Conservation (phyloP, 2,888 invertebrate genomes). For the Leptogaster cylindrica region DNA sequence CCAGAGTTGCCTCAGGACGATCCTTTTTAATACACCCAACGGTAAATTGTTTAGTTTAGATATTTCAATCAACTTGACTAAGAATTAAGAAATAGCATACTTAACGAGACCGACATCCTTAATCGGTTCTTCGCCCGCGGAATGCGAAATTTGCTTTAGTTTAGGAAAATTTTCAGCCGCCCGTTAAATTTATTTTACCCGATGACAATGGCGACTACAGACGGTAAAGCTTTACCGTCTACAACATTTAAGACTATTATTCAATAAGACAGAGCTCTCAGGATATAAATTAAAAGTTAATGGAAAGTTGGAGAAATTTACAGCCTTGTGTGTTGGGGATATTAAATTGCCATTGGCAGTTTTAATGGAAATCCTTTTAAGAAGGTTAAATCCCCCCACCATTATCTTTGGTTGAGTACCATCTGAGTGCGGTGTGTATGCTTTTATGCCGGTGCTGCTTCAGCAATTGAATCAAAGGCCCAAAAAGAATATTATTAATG, state of each 20-base stretch:
- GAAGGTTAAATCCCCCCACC: background rate
- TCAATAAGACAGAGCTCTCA: slow-evolving; percentile 51
- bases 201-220: slow-evolving; percentile 9
- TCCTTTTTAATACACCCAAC: too few species aligned
- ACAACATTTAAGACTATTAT: slow-evolving; percentile 35
- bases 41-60: too few species aligned
- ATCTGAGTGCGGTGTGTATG: background rate
- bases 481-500: slow-evolving; percentile 32
- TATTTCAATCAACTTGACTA: background rate
- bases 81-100: background rate
- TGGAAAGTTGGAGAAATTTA: slow-evolving; percentile 49
- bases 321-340: slow-evolving; percentile 42
- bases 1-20: too few species aligned
- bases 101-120: background rate
- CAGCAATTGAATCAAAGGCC: slow-evolving; percentile 21
- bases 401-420: background rate
- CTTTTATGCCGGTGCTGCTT: slow-evolving; percentile 8
- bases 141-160: background rate
- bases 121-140: background rate
- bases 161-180: background rate
- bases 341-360: slow-evolving; percentile 44
- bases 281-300: slow-evolving; percentile 49
- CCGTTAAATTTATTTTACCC: background rate
- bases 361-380: slow-evolving; percentile 43
- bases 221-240: slow-evolving; percentile 7